Percentiles rank a stretch among this genome's conserved stretches.
Conservation (phyloP, 2,888 invertebrate species). For the Thysanoteuthis rhombus region DNA sequence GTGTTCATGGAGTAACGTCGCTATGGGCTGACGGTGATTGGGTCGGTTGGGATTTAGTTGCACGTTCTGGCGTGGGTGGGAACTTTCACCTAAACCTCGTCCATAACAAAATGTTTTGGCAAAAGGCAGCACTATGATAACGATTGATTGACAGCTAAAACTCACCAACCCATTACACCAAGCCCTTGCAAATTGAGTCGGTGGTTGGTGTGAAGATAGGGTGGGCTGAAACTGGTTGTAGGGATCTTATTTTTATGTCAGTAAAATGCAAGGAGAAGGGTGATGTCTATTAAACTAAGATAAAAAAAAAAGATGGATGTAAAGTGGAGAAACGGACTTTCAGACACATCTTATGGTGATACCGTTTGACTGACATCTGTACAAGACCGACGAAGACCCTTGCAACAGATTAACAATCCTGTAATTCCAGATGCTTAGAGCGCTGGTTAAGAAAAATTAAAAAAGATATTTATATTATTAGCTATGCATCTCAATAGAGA, state of each 20-base stretch:
- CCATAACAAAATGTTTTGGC: slow-evolving; percentile 12
- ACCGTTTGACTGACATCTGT: too few species aligned
- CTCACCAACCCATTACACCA: not conserved
- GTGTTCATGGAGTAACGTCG: not conserved
- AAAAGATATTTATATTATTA: too few species aligned
- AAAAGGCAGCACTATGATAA: not conserved
- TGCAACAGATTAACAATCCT: too few species aligned
- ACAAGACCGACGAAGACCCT: too few species aligned
- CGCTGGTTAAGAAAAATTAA: too few species aligned
- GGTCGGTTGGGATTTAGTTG: not conserved
- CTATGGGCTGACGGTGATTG: not conserved
- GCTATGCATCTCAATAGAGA: too few species aligned
- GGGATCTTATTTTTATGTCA: not conserved
- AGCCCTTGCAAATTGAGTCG: not conserved
- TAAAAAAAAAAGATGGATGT: too few species aligned
- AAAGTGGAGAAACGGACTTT: too few species aligned
- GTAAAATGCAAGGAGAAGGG: not conserved
- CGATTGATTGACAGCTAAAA: not conserved
- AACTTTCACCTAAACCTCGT: not conserved
- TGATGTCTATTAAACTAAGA: too few species aligned
- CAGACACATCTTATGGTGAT: too few species aligned
- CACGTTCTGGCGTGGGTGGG: not conserved
- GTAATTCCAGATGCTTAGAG: too few species aligned
- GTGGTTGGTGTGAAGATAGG: not conserved
- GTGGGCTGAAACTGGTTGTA: not conserved